Base-by-base conservation (phyloP, 2,797 vertebrate genomes). In the Apogon hyalosoma region DNA sequence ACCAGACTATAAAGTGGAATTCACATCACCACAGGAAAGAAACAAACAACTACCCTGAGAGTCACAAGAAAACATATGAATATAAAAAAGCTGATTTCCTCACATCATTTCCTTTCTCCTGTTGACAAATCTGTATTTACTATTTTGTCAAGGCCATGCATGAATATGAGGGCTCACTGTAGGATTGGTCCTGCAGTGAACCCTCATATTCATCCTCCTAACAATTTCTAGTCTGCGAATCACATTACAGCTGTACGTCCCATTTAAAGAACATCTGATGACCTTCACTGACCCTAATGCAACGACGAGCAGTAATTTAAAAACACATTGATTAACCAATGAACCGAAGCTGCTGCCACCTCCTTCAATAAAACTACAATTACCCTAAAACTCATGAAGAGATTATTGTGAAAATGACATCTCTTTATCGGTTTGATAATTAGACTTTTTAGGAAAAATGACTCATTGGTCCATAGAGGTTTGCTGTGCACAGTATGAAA, bases 1-100 rank as follows among this genome's bases (percentile, higher is more conserved):
- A 77, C 51, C 73, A 73, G 74, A 87, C 73, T 75, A 58, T 77
- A 84, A 87, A 88, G 70, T 84, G 51, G 65, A 88, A 87, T 83
- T 77, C 70, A 77, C 66, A 71, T 83, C 79, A 75, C 79, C 77
- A 81, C 71, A 71, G 79, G 73, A 84, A 82, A 84, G 59, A 84
- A 82, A 87, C 78, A 88, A 87, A 83, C 67, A 69, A 75, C 38
- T 61, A 74, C 56, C 79, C 76, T 60, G 49, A 77, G 81, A 85
- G 77, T 71, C 14, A 1, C 43, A 71, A 41, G 69, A 63, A 82
- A 74, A 83, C 12, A 19, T 62, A 83, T 86, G 79, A 85, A 89
- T 86, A 82, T 86, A 82, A 87, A 87, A 83, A 58, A 59, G 24
- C 71, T 63, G 69, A 78, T 78, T 88, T 79, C 36, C 60, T 80